Evolutionary conservation across 2,888 invertebrate species (phyloP).

Genomic region (Bembecia ichneumoniformis): DNA sequence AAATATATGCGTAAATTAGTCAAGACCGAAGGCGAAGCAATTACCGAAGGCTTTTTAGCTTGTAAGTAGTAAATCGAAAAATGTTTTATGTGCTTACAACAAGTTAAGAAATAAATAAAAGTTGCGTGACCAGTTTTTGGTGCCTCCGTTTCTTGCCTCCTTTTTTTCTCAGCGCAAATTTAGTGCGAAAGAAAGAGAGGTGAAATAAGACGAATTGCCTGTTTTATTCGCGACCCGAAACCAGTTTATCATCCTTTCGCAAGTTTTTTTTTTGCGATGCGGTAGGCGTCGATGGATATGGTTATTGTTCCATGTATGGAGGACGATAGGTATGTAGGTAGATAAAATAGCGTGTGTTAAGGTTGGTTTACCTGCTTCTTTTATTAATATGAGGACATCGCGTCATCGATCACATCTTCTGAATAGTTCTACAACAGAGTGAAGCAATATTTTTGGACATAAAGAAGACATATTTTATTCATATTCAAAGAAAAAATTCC

Average conservation of each 20-base stretch:
- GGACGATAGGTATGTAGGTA: background rate
- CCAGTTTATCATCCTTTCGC: constrained; percentile 62
- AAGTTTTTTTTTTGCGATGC: constrained; percentile 33
- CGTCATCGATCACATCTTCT: background rate
- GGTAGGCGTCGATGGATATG: constrained; percentile 53
- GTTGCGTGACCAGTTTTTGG: constrained; percentile 42
- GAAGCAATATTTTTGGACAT: no score
- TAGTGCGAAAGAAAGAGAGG: background rate
- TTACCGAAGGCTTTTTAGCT: constrained; percentile 35
- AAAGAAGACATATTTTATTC: no score
- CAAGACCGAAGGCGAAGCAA: constrained; percentile 38
- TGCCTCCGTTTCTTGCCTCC: constrained; percentile 15
- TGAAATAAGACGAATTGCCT: constrained; percentile 33
- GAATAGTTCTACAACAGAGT: background rate
- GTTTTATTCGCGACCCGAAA: constrained; percentile 34
- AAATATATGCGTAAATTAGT: constrained; percentile 52
- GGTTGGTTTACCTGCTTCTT: background rate
- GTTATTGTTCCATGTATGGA: background rate
- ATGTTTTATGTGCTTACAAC: constrained; percentile 53
- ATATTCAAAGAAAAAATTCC: no score
- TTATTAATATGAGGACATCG: background rate
- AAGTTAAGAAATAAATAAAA: constrained; percentile 70
- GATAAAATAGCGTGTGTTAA: background rate
- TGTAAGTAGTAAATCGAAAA: constrained; percentile 45
- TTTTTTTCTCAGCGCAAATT: constrained; percentile 10